Evolutionary conservation across 2,797 vertebrate genomes (phyloP).

Genomic region (Antennarius maculatus): DNA sequence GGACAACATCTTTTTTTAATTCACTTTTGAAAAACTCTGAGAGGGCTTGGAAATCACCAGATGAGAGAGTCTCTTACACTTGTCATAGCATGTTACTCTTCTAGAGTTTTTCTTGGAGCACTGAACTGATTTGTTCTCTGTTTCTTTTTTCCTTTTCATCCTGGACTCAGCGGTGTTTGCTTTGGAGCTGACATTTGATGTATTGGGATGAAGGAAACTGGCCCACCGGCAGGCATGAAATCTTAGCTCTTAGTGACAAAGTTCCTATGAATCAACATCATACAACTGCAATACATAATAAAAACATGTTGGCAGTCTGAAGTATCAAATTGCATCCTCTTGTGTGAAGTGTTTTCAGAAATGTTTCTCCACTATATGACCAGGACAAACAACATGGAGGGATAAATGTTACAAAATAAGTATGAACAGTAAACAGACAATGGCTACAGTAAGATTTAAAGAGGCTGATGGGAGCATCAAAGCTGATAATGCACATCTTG

Average conservation of each 20-base stretch:
- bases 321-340: conserved; percentile 32
- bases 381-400: conserved; percentile 17
- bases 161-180: conserved; percentile 71
- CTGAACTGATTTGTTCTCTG: conserved; percentile 65
- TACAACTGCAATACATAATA: conserved; percentile 21
- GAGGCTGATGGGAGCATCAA: conserved; percentile 48
- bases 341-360: conserved; percentile 6
- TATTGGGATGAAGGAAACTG: conserved; percentile 67
- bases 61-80: conserved; percentile 61
- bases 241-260: conserved; percentile 78
- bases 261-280: conserved; percentile 41
- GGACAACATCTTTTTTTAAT: conserved; percentile 55
- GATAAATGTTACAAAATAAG: conserved; percentile 12
- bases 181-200: conserved; percentile 75
- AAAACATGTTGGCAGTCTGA: conserved; percentile 30
- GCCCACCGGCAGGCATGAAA: conserved; percentile 75
- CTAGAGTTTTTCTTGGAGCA: conserved; percentile 62
- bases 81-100: conserved; percentile 68
- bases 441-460: conserved; percentile 19
- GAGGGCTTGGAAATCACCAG: conserved; percentile 74
- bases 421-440: conserved; percentile 17
- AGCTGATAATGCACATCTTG: conserved; percentile 52
- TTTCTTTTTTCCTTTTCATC: conserved; percentile 62
- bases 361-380: background rate
- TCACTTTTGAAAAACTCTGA: conserved; percentile 56